phyloP scores from a whole-genome alignment of 2,888 invertebrate genomes.

The Tupiocoris notatus region DNA sequence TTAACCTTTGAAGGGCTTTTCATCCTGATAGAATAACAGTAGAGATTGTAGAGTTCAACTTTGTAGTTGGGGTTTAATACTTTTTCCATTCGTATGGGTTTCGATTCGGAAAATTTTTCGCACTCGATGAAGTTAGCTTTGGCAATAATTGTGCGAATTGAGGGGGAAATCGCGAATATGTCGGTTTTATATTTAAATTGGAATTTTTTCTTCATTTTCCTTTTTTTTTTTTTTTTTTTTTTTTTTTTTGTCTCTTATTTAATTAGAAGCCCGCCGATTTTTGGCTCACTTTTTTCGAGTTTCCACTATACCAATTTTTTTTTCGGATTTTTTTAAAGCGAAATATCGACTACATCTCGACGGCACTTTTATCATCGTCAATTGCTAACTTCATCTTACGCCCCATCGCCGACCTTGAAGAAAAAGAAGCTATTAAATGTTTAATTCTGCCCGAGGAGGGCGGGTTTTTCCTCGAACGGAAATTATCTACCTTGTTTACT shows the following conservation, averaged over 20 bases:
- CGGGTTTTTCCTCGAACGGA: neutral
- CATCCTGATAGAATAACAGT: neutral
- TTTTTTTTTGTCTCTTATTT: too few species aligned
- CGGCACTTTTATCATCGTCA: neutral
- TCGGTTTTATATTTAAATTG: too few species aligned
- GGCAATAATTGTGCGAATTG: too few species aligned
- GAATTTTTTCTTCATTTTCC: too few species aligned
- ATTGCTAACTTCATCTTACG: conserved; percentile 5
- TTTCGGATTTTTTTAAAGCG: too few species aligned
- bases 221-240: too few species aligned
- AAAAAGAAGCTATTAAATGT: neutral
- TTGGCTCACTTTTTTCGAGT: too few species aligned
- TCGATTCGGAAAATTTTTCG: neutral
- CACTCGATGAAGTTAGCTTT: neutral
- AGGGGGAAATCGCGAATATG: neutral
- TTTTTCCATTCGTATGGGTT: neutral
- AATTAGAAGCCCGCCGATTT: too few species aligned
- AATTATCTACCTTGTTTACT: neutral
- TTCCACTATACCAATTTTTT: too few species aligned
- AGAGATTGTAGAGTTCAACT: neutral
- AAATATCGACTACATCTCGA: too few species aligned
- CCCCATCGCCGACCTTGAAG: conserved; percentile 24
- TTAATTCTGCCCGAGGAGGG: neutral
- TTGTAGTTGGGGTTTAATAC: neutral
- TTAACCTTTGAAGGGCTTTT: neutral